phyloP scores from a whole-genome alignment of 2,888 invertebrate species.

The Eupithecia vulgata region DNA sequence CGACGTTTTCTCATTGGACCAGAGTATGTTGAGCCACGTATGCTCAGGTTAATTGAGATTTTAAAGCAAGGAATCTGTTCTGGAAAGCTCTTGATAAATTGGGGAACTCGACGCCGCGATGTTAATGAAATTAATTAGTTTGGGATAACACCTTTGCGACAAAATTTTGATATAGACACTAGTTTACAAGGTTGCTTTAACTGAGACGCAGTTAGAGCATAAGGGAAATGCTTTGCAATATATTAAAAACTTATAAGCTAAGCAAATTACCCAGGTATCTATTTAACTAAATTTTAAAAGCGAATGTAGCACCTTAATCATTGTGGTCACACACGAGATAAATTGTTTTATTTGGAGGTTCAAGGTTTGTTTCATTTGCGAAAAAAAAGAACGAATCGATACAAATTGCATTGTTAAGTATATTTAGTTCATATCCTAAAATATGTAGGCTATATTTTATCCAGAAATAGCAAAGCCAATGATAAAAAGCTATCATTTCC shows the following conservation, averaged over 20 bases:
- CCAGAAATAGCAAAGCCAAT: too few relatives aligned
- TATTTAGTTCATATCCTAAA: too few relatives aligned
- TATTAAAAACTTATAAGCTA: background rate
- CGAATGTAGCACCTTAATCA: background rate
- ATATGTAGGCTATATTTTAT: too few relatives aligned
- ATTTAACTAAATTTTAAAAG: background rate
- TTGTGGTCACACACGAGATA: too few relatives aligned
- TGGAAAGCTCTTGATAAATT: conserved; percentile 46
- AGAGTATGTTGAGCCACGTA: conserved; percentile 45
- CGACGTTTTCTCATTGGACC: conserved; percentile 59
- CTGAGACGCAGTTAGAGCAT: background rate
- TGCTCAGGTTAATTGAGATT: conserved; percentile 30
- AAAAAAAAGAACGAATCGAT: too few relatives aligned
- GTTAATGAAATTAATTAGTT: conserved; percentile 69
- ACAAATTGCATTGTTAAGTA: too few relatives aligned
- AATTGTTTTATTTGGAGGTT: too few relatives aligned
- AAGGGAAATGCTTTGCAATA: background rate
- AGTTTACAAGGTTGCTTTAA: background rate
- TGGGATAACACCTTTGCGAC: conserved; percentile 56
- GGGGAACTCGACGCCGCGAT: conserved; percentile 52
- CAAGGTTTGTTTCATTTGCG: too few relatives aligned
- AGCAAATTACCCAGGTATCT: background rate
- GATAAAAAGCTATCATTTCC: background rate
- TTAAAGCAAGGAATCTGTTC: conserved; percentile 24
- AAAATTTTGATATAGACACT: conserved; percentile 20